Conservation (phyloP, 30 jellyfish, hydroid and myxozoan genomes). For the Chrysaora quinquecirrha region DNA sequence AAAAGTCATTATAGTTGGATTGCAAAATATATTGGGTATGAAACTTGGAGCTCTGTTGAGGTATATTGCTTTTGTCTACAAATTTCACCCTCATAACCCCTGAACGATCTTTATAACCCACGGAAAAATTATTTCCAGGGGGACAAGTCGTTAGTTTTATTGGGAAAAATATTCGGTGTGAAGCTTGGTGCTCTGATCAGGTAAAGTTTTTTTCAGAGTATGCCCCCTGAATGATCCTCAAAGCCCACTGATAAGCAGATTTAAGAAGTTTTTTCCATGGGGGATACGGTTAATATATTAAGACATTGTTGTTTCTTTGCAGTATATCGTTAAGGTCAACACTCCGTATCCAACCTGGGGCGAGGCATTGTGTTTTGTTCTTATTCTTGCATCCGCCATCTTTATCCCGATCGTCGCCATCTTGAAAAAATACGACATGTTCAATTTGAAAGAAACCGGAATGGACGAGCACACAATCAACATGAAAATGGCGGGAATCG, state of each 20-base stretch:
- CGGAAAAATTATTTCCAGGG: no score
- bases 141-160: no score
- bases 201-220: no score
- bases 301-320: constrained; percentile 34
- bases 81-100: no score
- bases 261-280: no score
- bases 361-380: constrained; percentile 79
- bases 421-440: constrained; percentile 73
- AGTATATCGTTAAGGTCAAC: constrained; percentile 63
- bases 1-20: constrained; percentile 66
- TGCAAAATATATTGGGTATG: constrained; percentile 77
- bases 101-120: no score
- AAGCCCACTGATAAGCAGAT: no score
- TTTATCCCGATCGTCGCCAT: constrained; percentile 84
- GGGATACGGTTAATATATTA: constrained; percentile 64
- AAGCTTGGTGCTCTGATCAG: constrained; percentile 74
- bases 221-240: no score
- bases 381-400: constrained; percentile 70
- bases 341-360: constrained; percentile 86
- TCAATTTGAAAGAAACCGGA: constrained; percentile 46
- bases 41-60: constrained; percentile 74
- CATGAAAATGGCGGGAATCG: constrained; percentile 65
- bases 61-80: no score
- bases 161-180: constrained; percentile 79
- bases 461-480: constrained; percentile 66